Base-by-base conservation (phyloP, 2,113 vertebrate genomes). In the Phalacrocorax brasilianus region DNA sequence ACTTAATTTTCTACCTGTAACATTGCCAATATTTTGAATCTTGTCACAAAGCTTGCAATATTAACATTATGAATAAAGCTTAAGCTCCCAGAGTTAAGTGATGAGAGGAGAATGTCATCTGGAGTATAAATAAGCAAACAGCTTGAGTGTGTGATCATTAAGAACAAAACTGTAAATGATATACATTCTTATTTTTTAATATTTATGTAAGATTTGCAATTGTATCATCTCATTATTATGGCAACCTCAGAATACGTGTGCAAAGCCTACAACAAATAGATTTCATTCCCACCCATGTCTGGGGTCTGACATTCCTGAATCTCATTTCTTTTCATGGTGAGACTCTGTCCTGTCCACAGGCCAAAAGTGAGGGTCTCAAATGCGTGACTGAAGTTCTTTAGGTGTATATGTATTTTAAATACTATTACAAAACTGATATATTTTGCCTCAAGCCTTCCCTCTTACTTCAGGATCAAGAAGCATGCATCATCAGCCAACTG, bases 1-100 rank as follows among this genome's bases (percentile, higher is more conserved):
- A 93, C 26, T 70, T 95, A 80, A 95, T 76, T 89, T 94, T 85
- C 73, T 87, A n/a, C 66, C 75, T 44, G 12, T 19, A 91, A 65
- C 59, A 53, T 7, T 53, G 38, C 73, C 77, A 87, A 28, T 72
- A 50, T 52, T 92, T 62, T 27, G 53, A 45, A 70, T 85, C 96
- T 92, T 88, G 28, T 55, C 67, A 88, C 28, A 93, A 87, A 79
- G 74, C 47, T 68, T 83, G 28, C 71, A 82, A 55, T 74, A 89
- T 93, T 92, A 91, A 49, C 61, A 52, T 67, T 67, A 61, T 47
- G 38, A 27, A 65, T 27, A 66, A 91, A 87, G 66, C 62, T 49
- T 72, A 87, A 94, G 32, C 28, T 92, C 27, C 18, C 33, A 58
- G 55, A 90, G 23, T 62, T 81, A 75, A 0, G 1, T 17, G 58